phyloP scores from a whole-genome alignment of 2,888 invertebrate genomes.

The Drosophila paucipuncta region DNA sequence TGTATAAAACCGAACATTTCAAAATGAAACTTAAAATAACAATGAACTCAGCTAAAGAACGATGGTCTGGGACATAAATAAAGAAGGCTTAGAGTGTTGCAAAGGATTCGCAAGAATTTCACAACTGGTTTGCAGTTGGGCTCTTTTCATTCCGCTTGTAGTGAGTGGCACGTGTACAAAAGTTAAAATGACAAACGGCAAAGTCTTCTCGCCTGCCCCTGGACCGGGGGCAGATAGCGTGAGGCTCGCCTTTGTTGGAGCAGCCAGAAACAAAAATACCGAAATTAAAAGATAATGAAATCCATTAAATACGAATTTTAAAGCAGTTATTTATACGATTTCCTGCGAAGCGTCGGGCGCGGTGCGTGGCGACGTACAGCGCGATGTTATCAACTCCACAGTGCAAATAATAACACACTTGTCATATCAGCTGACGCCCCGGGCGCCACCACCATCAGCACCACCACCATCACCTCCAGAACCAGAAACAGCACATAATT shows the following conservation, averaged over 20 bases:
- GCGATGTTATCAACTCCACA: constrained; percentile 55
- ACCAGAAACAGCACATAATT: neutral
- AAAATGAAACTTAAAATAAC: constrained; percentile 24
- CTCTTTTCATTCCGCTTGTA: constrained; percentile 36
- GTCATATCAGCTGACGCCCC: constrained; percentile 48
- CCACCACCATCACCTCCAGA: constrained; percentile 3
- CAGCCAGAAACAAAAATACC: constrained; percentile 17
- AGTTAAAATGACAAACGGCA: constrained; percentile 23
- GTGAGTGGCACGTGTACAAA: constrained; percentile 47
- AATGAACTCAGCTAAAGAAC: constrained; percentile 9
- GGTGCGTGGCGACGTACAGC: neutral
- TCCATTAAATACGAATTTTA: constrained; percentile 71
- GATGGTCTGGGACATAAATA: neutral
- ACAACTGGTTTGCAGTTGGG: constrained; percentile 28
- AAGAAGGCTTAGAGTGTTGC: constrained; percentile 2
- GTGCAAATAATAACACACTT: constrained; percentile 60
- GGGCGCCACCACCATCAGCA: constrained; percentile 12
- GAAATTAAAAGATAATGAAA: constrained; percentile 64
- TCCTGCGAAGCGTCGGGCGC: constrained; percentile 7
- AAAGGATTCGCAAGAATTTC: constrained; percentile 35
- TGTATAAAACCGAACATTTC: constrained; percentile 34
- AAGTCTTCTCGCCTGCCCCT: neutral
- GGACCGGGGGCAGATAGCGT: constrained; percentile 13
- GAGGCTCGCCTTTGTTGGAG: constrained; percentile 40
- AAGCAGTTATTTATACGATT: constrained; percentile 68